Evolutionary conservation across 1,140 invertebrate genomes (phyloP).

Genomic region (Apis cerana): DNA sequence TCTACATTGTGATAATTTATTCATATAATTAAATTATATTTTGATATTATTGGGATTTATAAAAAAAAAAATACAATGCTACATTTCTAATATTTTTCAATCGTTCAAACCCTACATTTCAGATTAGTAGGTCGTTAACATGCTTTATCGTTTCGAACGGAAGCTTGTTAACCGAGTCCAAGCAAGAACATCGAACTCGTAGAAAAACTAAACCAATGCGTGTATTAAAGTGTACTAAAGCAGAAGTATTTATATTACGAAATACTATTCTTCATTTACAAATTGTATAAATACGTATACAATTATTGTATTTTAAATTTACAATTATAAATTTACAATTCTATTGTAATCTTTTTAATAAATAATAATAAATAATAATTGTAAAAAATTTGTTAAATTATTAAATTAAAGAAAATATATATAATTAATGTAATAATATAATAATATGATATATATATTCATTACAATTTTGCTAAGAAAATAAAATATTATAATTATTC

Average conservation of each 20-base stretch:
- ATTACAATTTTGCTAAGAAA: background rate
- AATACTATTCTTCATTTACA: background rate
- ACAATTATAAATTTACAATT: no score
- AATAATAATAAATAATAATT: background rate
- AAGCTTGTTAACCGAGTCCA: constrained; percentile 47
- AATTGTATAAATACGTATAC: background rate
- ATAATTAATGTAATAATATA: background rate
- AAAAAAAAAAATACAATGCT: background rate
- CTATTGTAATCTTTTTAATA: background rate
- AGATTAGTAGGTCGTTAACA: constrained; percentile 50
- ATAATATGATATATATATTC: background rate
- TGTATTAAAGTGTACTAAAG: background rate
- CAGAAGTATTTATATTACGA: background rate
- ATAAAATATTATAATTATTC: background rate
- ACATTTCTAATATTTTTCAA: constrained; percentile 19
- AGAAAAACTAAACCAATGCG: constrained; percentile 16
- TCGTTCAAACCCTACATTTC: constrained; percentile 27
- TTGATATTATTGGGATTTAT: background rate
- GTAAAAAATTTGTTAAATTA: background rate
- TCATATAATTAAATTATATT: background rate
- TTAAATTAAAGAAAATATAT: background rate
- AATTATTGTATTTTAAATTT: background rate
- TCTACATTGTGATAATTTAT: no score
- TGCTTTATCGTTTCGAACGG: constrained; percentile 47
- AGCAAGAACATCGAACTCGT: constrained; percentile 43